phyloP scores from a whole-genome alignment of 2,113 vertebrate genomes.

The Sinocyclocheilus grahami region DNA sequence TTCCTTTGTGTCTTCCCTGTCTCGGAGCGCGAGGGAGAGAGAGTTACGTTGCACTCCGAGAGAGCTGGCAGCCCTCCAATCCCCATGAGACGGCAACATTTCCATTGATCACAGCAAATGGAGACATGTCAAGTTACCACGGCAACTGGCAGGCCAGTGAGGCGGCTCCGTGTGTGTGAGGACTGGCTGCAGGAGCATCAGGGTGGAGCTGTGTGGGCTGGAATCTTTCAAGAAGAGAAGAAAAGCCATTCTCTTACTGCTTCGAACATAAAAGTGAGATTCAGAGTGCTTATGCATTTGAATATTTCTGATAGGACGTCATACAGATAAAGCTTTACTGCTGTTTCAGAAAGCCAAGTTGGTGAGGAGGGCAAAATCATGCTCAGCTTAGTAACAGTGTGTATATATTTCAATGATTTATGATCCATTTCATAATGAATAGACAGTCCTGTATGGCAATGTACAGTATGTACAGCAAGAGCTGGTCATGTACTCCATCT shows the following conservation, averaged over 20 bases:
- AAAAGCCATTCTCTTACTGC: background rate
- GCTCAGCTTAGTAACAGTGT: background rate
- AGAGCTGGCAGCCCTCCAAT: conserved; percentile 55
- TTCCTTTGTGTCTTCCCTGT: conserved; percentile 34
- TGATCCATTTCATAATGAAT: background rate
- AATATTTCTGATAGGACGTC: conserved; percentile 3
- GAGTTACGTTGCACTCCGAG: conserved; percentile 6
- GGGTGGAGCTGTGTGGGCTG: conserved; percentile 17
- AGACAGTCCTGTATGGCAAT: background rate
- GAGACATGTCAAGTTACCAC: conserved; percentile 63
- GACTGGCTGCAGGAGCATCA: conserved; percentile 19
- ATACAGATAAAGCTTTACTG: background rate
- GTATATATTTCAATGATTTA: background rate
- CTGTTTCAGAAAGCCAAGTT: background rate
- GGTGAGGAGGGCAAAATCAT: background rate
- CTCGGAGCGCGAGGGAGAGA: conserved; percentile 29
- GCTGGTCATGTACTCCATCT: conserved; percentile 23
- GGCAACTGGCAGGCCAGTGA: conserved; percentile 55
- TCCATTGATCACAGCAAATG: conserved; percentile 63
- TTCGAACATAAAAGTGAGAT: background rate
- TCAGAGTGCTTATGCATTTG: background rate
- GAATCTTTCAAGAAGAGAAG: background rate
- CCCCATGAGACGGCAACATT: conserved; percentile 47
- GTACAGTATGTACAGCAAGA: background rate
- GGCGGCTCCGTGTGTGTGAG: conserved; percentile 11